Conservation (phyloP, 2,888 invertebrate genomes). For the Synanthedon vespiformis region DNA sequence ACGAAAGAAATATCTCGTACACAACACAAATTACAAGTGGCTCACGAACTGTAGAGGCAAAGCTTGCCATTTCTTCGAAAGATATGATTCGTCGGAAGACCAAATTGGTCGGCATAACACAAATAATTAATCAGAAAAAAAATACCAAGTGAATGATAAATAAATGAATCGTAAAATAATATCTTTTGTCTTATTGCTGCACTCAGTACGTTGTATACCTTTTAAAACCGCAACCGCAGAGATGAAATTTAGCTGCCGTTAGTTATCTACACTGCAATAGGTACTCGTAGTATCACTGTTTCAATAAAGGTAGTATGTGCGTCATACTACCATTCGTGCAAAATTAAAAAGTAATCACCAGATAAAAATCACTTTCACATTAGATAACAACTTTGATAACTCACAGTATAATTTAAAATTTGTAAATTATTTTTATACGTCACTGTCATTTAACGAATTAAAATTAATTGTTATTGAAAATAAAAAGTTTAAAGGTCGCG, state of each 20-base stretch:
- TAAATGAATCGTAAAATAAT: background rate
- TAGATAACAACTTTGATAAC: background rate
- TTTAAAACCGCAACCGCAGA: conserved; percentile 29
- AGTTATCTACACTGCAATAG: conserved; percentile 43
- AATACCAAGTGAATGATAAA: too few species aligned
- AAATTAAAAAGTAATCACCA: conserved; percentile 12
- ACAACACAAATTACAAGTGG: too few species aligned
- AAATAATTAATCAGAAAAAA: too few species aligned
- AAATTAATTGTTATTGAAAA: conserved; percentile 14
- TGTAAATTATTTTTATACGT: background rate
- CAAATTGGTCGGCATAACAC: too few species aligned
- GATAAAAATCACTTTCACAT: conserved; percentile 3
- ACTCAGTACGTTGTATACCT: background rate
- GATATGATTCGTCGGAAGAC: too few species aligned
- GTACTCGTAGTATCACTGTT: conserved; percentile 24
- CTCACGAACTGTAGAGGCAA: too few species aligned
- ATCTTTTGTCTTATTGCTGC: background rate
- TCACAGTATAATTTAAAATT: background rate
- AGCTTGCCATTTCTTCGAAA: too few species aligned
- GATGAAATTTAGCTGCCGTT: conserved; percentile 30
- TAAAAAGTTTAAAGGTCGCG: conserved; percentile 25
- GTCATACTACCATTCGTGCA: conserved; percentile 22
- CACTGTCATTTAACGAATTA: background rate
- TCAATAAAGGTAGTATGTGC: conserved; percentile 34
- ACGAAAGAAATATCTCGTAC: too few species aligned